A percentile compares a stretch with the other conserved stretches of the same genome.
phyloP scores from a whole-genome alignment of 2,888 invertebrate species.

The Amphipyra tragopoginis region DNA sequence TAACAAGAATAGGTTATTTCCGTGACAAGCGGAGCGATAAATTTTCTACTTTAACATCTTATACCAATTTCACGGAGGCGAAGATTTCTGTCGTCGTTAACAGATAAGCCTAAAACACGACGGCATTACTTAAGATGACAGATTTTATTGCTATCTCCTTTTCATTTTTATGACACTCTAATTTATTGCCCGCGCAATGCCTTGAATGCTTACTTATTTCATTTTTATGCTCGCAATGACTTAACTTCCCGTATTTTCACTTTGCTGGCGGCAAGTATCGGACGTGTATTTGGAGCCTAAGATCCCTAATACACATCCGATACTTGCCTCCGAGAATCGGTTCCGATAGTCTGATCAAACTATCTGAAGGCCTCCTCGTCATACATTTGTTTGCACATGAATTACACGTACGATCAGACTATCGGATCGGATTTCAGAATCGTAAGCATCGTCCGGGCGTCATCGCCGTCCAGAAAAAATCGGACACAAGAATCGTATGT shows the following conservation, averaged over 20 bases:
- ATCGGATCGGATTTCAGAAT: no score
- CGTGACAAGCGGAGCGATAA: conserved; percentile 50
- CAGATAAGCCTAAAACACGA: conserved; percentile 79
- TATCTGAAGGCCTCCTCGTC: no score
- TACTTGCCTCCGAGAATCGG: no score
- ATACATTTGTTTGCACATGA: no score
- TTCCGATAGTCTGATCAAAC: no score
- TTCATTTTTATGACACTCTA: conserved; percentile 79
- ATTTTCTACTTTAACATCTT: conserved; percentile 64
- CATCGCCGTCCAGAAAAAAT: no score
- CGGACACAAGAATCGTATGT: no score
- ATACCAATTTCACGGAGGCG: conserved; percentile 64
- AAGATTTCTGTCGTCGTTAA: conserved; percentile 73
- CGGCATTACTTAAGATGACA: conserved; percentile 78
- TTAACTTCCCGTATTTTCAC: conserved; percentile 48
- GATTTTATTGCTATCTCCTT: conserved; percentile 80
- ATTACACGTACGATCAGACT: no score
- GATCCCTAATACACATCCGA: no score
- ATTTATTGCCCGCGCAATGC: conserved; percentile 73
- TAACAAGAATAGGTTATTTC: conserved; percentile 43
- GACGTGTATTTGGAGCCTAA: no score
- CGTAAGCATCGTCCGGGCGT: no score
- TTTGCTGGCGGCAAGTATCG: no score
- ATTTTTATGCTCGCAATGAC: conserved; percentile 63
- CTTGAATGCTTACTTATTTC: conserved; percentile 66